Percentiles rank a stretch among this genome's conserved stretches.
Evolutionary conservation across 2,797 vertebrate species (phyloP).

Genomic region (Myripristis jacobus): DNA sequence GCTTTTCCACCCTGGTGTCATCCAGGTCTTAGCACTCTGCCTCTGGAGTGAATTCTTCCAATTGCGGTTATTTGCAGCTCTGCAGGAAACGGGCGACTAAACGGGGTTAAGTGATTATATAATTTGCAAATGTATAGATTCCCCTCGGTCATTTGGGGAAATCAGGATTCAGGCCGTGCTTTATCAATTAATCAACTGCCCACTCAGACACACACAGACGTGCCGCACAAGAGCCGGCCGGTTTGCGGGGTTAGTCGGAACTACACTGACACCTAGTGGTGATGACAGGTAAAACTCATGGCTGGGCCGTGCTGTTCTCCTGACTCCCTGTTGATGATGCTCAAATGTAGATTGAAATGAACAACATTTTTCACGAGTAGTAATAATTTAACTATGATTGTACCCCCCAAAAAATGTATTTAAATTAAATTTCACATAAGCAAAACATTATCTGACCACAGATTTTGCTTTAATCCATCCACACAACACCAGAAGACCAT

Average conservation of each 20-base stretch:
- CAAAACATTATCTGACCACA: too few species aligned
- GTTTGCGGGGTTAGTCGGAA: slow-evolving; percentile 12
- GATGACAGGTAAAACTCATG: neutral
- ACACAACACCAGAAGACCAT: too few species aligned
- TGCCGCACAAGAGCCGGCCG: neutral
- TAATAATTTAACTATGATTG: too few species aligned
- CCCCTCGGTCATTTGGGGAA: slow-evolving; percentile 43
- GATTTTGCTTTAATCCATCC: too few species aligned
- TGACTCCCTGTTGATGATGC: too few species aligned
- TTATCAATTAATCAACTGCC: slow-evolving; percentile 43
- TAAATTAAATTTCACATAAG: too few species aligned
- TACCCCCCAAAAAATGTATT: too few species aligned
- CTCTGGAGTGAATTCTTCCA: slow-evolving; percentile 49
- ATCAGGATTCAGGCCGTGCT: slow-evolving; percentile 41
- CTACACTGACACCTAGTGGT: slow-evolving; percentile 74
- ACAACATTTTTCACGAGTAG: too few species aligned
- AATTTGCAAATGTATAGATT: slow-evolving; percentile 48
- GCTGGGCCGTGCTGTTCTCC: neutral
- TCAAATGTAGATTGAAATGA: too few species aligned
- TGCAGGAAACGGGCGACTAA: slow-evolving; percentile 45
- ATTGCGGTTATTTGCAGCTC: slow-evolving; percentile 44
- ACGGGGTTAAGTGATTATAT: slow-evolving; percentile 53
- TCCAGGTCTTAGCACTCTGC: too few species aligned
- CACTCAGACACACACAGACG: slow-evolving; percentile 5
- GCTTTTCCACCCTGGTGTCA: slow-evolving; percentile 47